Percentiles rank a stretch among this genome's conserved stretches.
phyloP scores from a whole-genome alignment of 2,888 invertebrate genomes.

The Sphecodes monilicornis region DNA sequence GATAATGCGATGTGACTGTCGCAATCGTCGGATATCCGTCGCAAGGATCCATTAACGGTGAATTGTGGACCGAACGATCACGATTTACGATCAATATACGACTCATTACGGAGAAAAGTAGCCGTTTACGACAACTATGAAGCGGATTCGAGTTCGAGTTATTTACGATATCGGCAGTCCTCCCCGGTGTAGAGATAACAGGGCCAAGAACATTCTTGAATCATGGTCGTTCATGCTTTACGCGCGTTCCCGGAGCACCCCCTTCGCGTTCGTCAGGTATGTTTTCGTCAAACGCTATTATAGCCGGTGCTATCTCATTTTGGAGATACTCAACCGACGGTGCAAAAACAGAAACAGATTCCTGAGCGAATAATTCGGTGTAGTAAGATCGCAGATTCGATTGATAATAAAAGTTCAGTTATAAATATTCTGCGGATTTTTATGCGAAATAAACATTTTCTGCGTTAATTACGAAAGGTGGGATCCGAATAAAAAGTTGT shows the following conservation, averaged over 20 bases:
- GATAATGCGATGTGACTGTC: slow-evolving; percentile 54
- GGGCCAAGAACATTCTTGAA: neutral
- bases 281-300: neutral
- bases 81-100: slow-evolving; percentile 54
- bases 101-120: slow-evolving; percentile 41
- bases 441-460: too few relatives aligned
- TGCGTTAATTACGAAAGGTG: too few relatives aligned
- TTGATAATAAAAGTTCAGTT: neutral
- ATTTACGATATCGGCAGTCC: slow-evolving; percentile 37
- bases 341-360: neutral
- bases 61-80: slow-evolving; percentile 54
- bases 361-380: too few relatives aligned
- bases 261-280: neutral
- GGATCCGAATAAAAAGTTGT: too few relatives aligned
- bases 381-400: neutral
- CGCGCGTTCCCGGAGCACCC: neutral
- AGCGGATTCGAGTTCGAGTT: slow-evolving; percentile 33
- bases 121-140: slow-evolving; percentile 40
- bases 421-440: too few relatives aligned
- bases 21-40: slow-evolving; percentile 40
- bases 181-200: neutral
- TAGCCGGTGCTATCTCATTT: neutral
- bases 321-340: neutral
- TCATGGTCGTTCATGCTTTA: slow-evolving; percentile 9
- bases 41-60: slow-evolving; percentile 52